Evolutionary conservation across 2,888 invertebrate species (phyloP), one percentile per base, ranked within the genome.

Genomic region (Sphecodes monilicornis): DNA sequence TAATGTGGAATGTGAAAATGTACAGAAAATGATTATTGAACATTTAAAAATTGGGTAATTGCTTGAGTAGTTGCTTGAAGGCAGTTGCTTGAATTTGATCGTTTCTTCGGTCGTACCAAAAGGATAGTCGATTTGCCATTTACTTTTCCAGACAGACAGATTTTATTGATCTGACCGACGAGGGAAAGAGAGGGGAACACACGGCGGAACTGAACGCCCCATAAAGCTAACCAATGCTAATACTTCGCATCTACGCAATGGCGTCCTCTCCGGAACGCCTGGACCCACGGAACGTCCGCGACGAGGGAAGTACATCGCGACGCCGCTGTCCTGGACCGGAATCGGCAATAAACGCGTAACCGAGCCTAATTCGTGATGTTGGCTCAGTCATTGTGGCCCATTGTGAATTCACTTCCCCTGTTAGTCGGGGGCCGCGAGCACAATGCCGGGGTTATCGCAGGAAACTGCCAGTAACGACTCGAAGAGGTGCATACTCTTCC

Each of bases 181-280:
- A 75, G 78, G 41, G 84, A 88, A 75, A 79, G 85, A 85, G 87
- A 87, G 64, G 81, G 84, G 76, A 83, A 86, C 36, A 91, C 93
- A 90, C 90, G 89, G 92, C 94, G 94, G 94, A 94, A 94, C 93
- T 96, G 95, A 95, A 96, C 95, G 96, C 95, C 93, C 95, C 96
- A 96, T 96, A 96, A 96, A 96, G 95, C 95, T 95, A 96, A 96
- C 95, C 96, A 96, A 96, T 96, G 95, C 96, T 96, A 96, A 96
- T 96, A 96, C 93, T 92, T 93, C 92, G 93, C 90, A 91, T 94
- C 93, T 92, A 92, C 90, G 92, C 93, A 94, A 90, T 92, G 93
- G 93, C 94, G 93, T 92, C 90, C 91, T 86, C 86, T 87, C 75
- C 80, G 80, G 72, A 78, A 60, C 29, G 26, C 16, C 60, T 29